Evolutionary conservation across 2,113 vertebrate genomes (phyloP).

Genomic region (Callorhinus ursinus): DNA sequence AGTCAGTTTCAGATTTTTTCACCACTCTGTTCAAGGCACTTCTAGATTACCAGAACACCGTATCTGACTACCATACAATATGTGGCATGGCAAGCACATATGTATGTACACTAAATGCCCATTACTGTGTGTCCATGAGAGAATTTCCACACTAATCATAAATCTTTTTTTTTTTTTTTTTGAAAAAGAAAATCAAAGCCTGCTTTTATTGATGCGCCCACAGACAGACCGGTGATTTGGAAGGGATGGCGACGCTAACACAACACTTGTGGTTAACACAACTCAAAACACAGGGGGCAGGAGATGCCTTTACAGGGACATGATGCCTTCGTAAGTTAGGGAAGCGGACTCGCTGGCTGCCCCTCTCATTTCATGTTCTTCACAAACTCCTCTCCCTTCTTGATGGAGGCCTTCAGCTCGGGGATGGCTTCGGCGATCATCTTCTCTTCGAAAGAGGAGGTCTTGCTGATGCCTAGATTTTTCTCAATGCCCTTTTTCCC

Average conservation of each 20-base stretch:
- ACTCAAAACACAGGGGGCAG: not conserved
- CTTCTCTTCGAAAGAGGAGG: constrained; percentile 95
- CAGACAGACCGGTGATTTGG: constrained; percentile 45
- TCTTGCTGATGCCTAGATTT: constrained; percentile 95
- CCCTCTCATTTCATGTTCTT: constrained; percentile 92
- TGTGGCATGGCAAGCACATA: not conserved
- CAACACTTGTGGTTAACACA: constrained; percentile 62
- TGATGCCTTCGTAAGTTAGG: constrained; percentile 88
- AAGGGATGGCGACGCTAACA: constrained; percentile 51
- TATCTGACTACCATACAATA: not conserved
- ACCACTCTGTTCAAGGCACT: not conserved
- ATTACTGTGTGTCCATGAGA: not conserved
- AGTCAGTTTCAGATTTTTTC: not conserved
- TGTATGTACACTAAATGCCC: not conserved
- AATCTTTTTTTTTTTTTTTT: too few relatives aligned
- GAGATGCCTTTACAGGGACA: constrained; percentile 78
- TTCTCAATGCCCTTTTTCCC: constrained; percentile 98
- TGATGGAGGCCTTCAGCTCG: constrained; percentile 97
- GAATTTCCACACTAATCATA: not conserved
- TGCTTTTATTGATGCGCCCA: constrained; percentile 80
- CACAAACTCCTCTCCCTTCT: constrained; percentile 97
- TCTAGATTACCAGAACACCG: not conserved
- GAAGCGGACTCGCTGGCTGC: not conserved
- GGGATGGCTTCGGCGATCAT: constrained; percentile 91
- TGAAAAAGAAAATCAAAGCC: constrained; percentile 74